phyloP scores from a whole-genome alignment of 2,888 invertebrate species.

The Timema podura region DNA sequence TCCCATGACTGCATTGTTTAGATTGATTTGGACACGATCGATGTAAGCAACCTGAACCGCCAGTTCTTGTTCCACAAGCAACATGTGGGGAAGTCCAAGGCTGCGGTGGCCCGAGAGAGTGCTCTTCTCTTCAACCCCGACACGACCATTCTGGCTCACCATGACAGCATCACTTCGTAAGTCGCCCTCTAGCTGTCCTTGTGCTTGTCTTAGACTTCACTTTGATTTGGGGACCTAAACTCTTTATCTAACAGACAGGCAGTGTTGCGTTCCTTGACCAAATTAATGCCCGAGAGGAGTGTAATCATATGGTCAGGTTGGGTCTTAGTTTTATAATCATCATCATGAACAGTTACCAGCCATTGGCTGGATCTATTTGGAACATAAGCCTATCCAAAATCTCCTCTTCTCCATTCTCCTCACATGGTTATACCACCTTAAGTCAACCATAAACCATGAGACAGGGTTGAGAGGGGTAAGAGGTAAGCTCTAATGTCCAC shows the following conservation, averaged over 20 bases:
- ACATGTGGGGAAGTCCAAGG: constrained; percentile 97
- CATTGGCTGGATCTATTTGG: too few species aligned
- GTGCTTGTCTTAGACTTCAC: background rate
- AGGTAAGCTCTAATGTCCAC: too few species aligned
- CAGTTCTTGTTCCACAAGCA: constrained; percentile 98
- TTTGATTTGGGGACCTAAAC: background rate
- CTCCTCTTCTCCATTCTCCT: too few species aligned
- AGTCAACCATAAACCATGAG: too few species aligned
- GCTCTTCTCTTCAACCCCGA: constrained; percentile 84
- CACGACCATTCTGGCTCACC: constrained; percentile 82
- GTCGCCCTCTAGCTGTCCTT: constrained; percentile 35
- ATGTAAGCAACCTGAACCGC: constrained; percentile 96
- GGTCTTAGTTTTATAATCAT: too few species aligned
- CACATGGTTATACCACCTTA: too few species aligned
- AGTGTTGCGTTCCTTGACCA: background rate
- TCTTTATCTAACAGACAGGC: background rate
- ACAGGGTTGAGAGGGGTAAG: too few species aligned
- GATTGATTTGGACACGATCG: constrained; percentile 99
- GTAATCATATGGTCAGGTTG: too few species aligned
- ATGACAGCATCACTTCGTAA: constrained; percentile 90
- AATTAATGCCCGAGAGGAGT: too few species aligned
- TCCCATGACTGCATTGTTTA: constrained; percentile 46
- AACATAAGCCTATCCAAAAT: too few species aligned
- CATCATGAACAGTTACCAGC: too few species aligned
- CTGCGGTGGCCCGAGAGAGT: constrained; percentile 84